These are phyloP conservation scores for Vidua macroura DNA, from an alignment of 2,113 vertebrate species.

Conservation along the genomic window DNA sequence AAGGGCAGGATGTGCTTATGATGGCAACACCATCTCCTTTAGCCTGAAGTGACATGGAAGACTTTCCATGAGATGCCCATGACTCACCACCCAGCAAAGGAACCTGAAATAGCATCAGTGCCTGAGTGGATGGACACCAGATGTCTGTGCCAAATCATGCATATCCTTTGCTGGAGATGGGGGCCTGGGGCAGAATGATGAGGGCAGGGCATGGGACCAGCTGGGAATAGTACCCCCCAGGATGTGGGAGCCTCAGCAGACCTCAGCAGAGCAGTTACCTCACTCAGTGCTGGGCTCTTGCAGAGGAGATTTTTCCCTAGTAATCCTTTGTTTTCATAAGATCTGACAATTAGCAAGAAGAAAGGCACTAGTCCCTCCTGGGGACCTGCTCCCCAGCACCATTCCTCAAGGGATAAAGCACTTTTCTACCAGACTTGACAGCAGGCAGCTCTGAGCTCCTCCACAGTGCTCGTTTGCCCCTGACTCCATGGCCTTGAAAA, in stretches of 20 bases:
- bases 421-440: not conserved
- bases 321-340: not conserved
- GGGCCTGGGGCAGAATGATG: not conserved
- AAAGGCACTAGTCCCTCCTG: not conserved
- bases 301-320: not conserved
- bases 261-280: not conserved
- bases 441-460: not conserved
- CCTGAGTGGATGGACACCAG: not conserved
- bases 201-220: not conserved
- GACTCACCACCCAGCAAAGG: not conserved
- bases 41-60: not conserved
- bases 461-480: accelerated
- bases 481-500: not conserved
- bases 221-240: not conserved
- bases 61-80: not conserved
- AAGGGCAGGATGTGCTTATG: not conserved
- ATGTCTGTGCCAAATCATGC: accelerated
- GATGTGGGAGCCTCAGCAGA: not conserved
- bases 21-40: not conserved
- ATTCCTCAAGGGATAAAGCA: not conserved
- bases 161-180: not conserved
- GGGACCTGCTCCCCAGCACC: not conserved
- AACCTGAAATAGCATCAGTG: not conserved
- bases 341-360: not conserved
- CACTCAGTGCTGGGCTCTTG: accelerated